These are phyloP conservation scores for Polypterus senegalus DNA, from an alignment of 2,113 vertebrate species.

Conservation along the genomic window DNA sequence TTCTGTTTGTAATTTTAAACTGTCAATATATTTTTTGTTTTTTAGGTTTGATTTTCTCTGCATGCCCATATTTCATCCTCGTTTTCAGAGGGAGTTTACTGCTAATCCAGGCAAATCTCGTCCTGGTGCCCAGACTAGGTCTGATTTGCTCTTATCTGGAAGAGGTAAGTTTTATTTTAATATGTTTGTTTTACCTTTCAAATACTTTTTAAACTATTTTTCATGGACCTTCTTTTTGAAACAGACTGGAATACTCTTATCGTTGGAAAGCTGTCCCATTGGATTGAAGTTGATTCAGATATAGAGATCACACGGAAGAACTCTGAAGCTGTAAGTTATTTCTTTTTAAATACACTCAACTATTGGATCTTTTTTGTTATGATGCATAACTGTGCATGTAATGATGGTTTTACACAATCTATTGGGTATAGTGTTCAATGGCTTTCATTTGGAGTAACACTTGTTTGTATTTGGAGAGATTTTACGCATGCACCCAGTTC, in stretches of 20 bases:
- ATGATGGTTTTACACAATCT: too few relatives aligned
- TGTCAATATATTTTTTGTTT: neutral
- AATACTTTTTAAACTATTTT: too few relatives aligned
- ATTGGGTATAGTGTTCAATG: too few relatives aligned
- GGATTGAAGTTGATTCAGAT: slow-evolving; percentile 74
- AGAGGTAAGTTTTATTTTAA: slow-evolving; percentile 46
- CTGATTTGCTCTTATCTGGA: slow-evolving; percentile 77
- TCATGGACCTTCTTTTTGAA: too few relatives aligned
- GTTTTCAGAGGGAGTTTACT: slow-evolving; percentile 72
- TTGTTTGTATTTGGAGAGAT: too few relatives aligned
- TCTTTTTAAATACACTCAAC: neutral
- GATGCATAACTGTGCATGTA: neutral
- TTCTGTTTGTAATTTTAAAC: too few relatives aligned
- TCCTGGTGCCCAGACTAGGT: slow-evolving; percentile 70
- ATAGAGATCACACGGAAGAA: slow-evolving; percentile 64
- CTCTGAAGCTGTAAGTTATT: slow-evolving; percentile 65
- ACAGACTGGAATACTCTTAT: slow-evolving; percentile 86
- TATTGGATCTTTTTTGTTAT: neutral
- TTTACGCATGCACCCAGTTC: too few relatives aligned
- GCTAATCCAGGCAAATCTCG: slow-evolving; percentile 63
- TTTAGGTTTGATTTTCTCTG: slow-evolving; percentile 84
- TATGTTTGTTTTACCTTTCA: neutral
- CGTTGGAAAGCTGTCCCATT: slow-evolving; percentile 79
- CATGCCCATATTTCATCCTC: slow-evolving; percentile 81
- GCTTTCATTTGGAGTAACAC: too few relatives aligned